These are phyloP conservation scores for Spisula subtruncata DNA, from an alignment of 2,888 invertebrate genomes.

Conservation along the genomic window DNA sequence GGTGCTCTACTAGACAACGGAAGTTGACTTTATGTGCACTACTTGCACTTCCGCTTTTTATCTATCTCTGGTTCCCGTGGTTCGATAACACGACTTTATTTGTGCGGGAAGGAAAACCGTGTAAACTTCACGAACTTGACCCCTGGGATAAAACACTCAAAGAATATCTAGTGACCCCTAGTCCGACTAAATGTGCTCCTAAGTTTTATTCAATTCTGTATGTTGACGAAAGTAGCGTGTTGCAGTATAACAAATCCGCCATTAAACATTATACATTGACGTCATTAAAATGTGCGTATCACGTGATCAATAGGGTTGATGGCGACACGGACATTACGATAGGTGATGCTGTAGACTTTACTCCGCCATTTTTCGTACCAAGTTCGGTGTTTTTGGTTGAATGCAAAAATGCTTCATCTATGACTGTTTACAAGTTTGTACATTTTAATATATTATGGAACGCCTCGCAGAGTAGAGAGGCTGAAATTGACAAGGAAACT, in stretches of 20 bases:
- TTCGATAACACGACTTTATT: not conserved
- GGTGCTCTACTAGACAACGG: not conserved
- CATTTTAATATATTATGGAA: conserved; percentile 58
- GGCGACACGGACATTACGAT: conserved; percentile 48
- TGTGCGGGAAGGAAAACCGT: conserved; percentile 42
- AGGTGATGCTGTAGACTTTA: conserved; percentile 28
- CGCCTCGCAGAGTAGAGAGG: conserved; percentile 25
- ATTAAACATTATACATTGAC: conserved; percentile 45
- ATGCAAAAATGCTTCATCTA: conserved; percentile 28
- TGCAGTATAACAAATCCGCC: conserved; percentile 49
- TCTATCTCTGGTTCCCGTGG: conserved; percentile 23
- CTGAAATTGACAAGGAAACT: conserved; percentile 48
- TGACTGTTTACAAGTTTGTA: conserved; percentile 60
- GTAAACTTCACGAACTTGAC: conserved; percentile 52
- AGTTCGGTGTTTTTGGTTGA: conserved; percentile 49
- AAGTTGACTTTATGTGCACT: conserved; percentile 13
- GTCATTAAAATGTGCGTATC: conserved; percentile 61
- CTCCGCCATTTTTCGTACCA: conserved; percentile 54
- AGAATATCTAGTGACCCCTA: conserved; percentile 14
- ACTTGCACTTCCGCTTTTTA: conserved; percentile 9
- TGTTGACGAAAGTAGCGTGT: conserved; percentile 49
- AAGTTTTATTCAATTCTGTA: conserved; percentile 37
- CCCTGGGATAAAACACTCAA: conserved; percentile 56
- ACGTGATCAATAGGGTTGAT: conserved; percentile 38
- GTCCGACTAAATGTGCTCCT: conserved; percentile 29